Conservation (phyloP, 2,797 vertebrate genomes). For the Scleropages formosus region DNA sequence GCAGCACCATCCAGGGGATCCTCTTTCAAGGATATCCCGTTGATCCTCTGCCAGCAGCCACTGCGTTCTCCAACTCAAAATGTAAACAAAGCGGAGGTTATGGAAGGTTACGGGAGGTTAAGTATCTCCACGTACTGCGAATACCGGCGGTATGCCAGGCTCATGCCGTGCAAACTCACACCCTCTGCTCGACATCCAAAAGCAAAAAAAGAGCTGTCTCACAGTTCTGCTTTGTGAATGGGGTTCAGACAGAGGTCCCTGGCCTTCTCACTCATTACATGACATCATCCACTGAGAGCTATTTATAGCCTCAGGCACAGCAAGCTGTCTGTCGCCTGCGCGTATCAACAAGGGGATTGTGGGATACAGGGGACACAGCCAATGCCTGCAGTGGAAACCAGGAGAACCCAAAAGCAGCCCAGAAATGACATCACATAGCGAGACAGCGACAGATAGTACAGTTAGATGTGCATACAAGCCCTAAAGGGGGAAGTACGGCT, state of each 20-base stretch:
- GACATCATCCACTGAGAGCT: conserved; percentile 84
- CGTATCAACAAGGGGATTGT: conserved; percentile 60
- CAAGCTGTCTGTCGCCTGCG: conserved; percentile 60
- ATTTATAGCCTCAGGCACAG: conserved; percentile 72
- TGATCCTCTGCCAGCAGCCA: neutral
- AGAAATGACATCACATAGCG: neutral
- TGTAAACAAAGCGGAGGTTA: conserved; percentile 49
- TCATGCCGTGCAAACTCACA: conserved; percentile 66
- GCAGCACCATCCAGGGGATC: neutral
- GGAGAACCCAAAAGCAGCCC: neutral
- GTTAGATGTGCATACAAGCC: neutral
- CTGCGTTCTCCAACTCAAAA: conserved; percentile 61
- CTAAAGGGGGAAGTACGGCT: neutral
- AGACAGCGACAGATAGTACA: neutral
- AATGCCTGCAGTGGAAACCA: neutral
- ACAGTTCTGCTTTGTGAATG: conserved; percentile 46
- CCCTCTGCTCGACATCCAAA: conserved; percentile 54
- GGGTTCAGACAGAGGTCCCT: conserved; percentile 69
- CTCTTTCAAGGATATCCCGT: conserved; percentile 14
- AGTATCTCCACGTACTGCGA: neutral
- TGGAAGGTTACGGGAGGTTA: neutral
- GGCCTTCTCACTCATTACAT: conserved; percentile 67
- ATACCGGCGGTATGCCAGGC: conserved; percentile 49
- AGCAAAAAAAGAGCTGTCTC: conserved; percentile 39
- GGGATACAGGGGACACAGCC: conserved; percentile 44